Base-by-base conservation (phyloP, 2,797 vertebrate genomes). In the Chloroceryle amazona region DNA sequence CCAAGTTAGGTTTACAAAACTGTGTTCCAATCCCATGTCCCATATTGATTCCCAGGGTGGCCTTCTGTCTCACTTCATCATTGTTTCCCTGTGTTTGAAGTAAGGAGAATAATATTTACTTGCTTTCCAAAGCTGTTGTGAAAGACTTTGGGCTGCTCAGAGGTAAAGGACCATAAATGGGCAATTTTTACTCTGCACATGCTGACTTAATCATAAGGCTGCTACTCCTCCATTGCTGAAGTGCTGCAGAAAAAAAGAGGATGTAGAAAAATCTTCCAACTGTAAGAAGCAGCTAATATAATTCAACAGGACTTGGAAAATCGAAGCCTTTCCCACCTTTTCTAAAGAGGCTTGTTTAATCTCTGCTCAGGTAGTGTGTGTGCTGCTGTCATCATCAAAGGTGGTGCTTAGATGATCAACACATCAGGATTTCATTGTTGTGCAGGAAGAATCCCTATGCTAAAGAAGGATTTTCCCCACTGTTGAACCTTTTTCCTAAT, bases 21-120 rank as follows among this genome's bases (percentile, higher is more conserved):
- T 0, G 7, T 51, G 58, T 80, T 90, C 46, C 39, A 41, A 8
- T 80, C 37, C 9, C 11, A 6, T 26, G 37, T 81, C 37, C 47
- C n/a, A 0, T 15, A 21, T 5, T 54, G 41, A 13, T 86, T 78
- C 23, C 7, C 10, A 75, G 58, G 31, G 62, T 90, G 80, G 49
- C 33, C 72, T 81, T 86, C 29, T 54, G 46, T 81, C 51, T 75
- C 29, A 28, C 28, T 68, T 88, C 23, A 33, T 75, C 23, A 15
- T 62, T 87, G 21, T 86, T 92, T 95, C 22, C 8, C 5, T 71
- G 2, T 79, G 46, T 92, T 96, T 93, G 68, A 57, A 54, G n/a
- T 84, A 35, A 61, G 37, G 17, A 74, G 37, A 88, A 75, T 89
- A 90, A 65, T 60, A 62, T 68, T 95, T 94, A 93, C 82, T 91